phyloP scores from a whole-genome alignment of 2,113 vertebrate species.

The Sinosuthora webbiana region DNA sequence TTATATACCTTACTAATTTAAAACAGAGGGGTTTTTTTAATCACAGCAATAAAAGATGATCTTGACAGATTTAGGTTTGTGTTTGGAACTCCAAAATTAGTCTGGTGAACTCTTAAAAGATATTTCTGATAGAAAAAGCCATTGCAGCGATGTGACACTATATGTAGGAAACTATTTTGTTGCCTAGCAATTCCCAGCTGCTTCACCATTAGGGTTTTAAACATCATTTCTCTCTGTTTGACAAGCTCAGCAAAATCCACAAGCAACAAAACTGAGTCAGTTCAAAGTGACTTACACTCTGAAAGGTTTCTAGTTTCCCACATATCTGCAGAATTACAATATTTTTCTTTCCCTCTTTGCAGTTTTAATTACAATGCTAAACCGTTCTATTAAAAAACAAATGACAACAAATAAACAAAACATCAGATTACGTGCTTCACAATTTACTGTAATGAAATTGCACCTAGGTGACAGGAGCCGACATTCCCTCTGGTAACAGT shows the following conservation, averaged over 20 bases:
- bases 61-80: background rate
- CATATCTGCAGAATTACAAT: background rate
- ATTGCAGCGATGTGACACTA: background rate
- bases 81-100: background rate
- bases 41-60: background rate
- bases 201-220: conserved; percentile 1
- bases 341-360: background rate
- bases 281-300: background rate
- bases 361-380: background rate
- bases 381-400: background rate
- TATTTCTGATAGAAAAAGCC: background rate
- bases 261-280: background rate
- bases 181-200: conserved; percentile 24
- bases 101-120: background rate
- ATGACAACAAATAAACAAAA: background rate
- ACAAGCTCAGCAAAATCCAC: conserved; percentile 12
- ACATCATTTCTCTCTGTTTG: background rate
- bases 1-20: background rate
- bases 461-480: background rate
- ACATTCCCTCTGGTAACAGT: background rate
- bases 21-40: background rate
- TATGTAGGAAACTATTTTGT: background rate
- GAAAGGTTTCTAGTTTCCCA: background rate
- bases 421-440: background rate
- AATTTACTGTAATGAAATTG: background rate